A percentile compares a stretch with the other conserved stretches of the same genome.
Conservation (phyloP, 2,113 vertebrate genomes). For the Oryzias curvinotus region DNA sequence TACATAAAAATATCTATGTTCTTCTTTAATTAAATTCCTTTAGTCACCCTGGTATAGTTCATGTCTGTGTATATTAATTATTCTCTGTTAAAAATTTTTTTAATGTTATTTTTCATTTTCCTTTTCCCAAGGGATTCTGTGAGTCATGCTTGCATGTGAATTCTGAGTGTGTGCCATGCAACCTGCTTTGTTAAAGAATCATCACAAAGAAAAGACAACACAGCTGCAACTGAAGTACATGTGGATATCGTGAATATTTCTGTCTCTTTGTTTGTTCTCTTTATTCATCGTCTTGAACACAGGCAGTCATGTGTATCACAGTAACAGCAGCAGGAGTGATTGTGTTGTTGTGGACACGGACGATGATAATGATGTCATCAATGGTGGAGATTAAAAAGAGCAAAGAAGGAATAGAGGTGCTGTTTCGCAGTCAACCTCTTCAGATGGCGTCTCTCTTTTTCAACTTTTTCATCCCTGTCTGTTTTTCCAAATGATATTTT, state of each 20-base stretch:
- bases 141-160: not conserved
- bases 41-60: too few relatives aligned
- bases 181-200: not conserved
- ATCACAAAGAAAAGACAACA: constrained; percentile 26
- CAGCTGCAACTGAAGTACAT: constrained; percentile 32
- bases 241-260: constrained; percentile 37
- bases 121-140: not conserved
- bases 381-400: constrained; percentile 52
- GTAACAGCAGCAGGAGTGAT: constrained; percentile 57
- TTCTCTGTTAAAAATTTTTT: too few relatives aligned
- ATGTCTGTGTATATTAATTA: too few relatives aligned
- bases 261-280: constrained; percentile 68
- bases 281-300: constrained; percentile 76
- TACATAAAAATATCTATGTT: too few relatives aligned
- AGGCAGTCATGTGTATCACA: constrained; percentile 70
- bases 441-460: constrained; percentile 41
- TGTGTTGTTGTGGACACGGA: constrained; percentile 49
- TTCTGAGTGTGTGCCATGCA: too few relatives aligned
- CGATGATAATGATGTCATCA: constrained; percentile 41
- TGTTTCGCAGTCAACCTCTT: constrained; percentile 36
- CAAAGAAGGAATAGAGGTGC: constrained; percentile 22
- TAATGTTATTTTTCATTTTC: too few relatives aligned
- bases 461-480: constrained; percentile 50
- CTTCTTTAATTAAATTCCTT: too few relatives aligned
- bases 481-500: constrained; percentile 57